A percentile compares a stretch with the other conserved stretches of the same genome.
Evolutionary conservation across 35 echinoderm and acorn worm species (phyloP).

Genomic region (Ophioderma brevispina): DNA sequence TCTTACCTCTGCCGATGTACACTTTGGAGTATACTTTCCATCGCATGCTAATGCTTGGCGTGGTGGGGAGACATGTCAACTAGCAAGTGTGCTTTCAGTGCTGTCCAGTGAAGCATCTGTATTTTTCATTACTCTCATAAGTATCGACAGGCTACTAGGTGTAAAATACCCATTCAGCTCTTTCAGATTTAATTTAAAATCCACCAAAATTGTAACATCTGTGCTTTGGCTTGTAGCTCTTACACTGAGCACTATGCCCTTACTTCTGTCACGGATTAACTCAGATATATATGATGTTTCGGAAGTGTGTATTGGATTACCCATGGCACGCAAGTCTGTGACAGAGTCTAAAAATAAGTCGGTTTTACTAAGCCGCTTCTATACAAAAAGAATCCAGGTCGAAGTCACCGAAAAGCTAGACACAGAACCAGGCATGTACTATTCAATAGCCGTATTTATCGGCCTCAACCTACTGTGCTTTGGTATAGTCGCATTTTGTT

Average conservation of each 20-base stretch:
- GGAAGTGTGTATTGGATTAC: slow-evolving; percentile 50
- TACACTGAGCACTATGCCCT: slow-evolving; percentile 19
- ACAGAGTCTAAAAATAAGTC: not conserved
- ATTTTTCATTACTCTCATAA: slow-evolving; percentile 52
- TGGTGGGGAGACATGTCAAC: slow-evolving; percentile 8
- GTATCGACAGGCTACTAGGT: slow-evolving; percentile 34
- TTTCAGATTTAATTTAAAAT: not conserved
- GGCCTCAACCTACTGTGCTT: slow-evolving; percentile 43
- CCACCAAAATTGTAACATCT: not conserved
- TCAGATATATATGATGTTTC: slow-evolving; percentile 15
- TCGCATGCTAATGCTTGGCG: slow-evolving; percentile 27
- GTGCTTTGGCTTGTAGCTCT: slow-evolving; percentile 18
- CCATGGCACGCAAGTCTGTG: not conserved
- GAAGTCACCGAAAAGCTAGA: slow-evolving; percentile 22
- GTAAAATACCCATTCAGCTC: slow-evolving; percentile 54
- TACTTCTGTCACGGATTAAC: not conserved
- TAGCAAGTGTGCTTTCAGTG: slow-evolving; percentile 45
- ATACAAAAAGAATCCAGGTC: slow-evolving; percentile 4
- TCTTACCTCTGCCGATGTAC: slow-evolving; percentile 45
- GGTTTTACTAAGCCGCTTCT: not conserved
- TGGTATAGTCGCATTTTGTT: slow-evolving; percentile 28
- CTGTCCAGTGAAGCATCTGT: slow-evolving; percentile 63
- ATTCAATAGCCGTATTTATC: slow-evolving; percentile 45
- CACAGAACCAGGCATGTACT: slow-evolving; percentile 25
- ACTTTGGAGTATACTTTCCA: slow-evolving; percentile 37